Conservation (phyloP, 2,113 vertebrate genomes). For the Hydrochoerus hydrochaeris region DNA sequence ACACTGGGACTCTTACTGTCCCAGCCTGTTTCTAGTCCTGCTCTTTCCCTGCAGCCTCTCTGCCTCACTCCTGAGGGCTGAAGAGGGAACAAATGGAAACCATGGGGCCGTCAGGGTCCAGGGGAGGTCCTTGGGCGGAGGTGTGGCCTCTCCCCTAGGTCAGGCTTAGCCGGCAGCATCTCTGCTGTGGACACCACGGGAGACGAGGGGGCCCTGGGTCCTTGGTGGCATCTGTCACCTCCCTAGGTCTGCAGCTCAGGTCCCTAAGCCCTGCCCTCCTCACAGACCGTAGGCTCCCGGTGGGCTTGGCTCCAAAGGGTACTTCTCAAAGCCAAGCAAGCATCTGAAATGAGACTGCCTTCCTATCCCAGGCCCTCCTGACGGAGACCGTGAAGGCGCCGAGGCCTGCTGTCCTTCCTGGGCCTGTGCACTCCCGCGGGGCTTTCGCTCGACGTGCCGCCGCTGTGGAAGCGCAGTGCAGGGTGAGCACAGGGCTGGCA, state of each 20-base stretch:
- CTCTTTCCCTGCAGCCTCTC: background rate
- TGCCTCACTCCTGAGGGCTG: too few species aligned
- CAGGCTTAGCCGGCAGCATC: accelerated
- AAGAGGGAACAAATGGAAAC: background rate
- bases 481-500: background rate
- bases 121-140: background rate
- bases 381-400: background rate
- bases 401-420: background rate
- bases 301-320: background rate
- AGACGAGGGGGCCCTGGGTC: background rate
- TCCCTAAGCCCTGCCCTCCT: background rate
- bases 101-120: background rate
- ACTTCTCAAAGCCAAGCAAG: background rate
- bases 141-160: accelerated
- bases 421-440: background rate
- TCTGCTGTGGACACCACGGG: background rate
- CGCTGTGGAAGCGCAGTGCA: background rate
- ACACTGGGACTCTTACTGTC: too few species aligned
- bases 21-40: background rate
- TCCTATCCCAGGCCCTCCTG: background rate
- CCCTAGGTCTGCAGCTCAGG: background rate
- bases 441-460: too few species aligned
- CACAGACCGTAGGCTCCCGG: background rate
- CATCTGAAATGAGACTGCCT: background rate
- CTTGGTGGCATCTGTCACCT: accelerated